Base-by-base conservation (phyloP, 2,888 invertebrate species). In the Cremastobaeus sp. region DNA sequence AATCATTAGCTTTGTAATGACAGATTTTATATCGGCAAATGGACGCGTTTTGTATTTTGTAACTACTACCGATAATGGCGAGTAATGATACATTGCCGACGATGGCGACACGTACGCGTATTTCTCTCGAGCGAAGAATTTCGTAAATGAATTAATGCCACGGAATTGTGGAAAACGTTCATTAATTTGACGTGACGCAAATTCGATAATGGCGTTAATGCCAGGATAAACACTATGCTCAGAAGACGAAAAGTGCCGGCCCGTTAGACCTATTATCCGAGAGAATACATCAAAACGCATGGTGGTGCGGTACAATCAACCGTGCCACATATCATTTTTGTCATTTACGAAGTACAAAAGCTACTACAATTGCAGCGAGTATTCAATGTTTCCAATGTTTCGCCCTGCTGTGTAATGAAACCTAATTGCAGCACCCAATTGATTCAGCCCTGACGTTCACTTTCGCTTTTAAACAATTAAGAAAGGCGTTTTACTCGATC, bases 1-100 rank as follows among this genome's bases (percentile, higher is more conserved):
- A 69, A 74, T 70, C 69, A 74, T 69, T 74, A 74, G 69, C 65
- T 65, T 60, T 57, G 65, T 74, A 74, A 74, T 74, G 74, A 69
- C 74, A 69, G 74, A 74, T 74, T 74, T 74, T 74, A 69, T 59
- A 74, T 65, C 59, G 69, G 57, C 45, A 59, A 74, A 64, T 66
- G 72, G 54, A 60, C 52, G 69, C 47, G 32, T 74, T 74, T 74
- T 57, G 69, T 52, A 37, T 74, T 74, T 74, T 74, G 74, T 52
- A 74, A 69, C 69, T 20, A 50, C 57, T 69, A 57, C 57, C 59
- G 74, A 66, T 69, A 74, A 74, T 69, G 74, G 69, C 74, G 54
- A 64, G 59, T 74, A 74, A 74, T 69, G 64, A 74, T 54, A 69
- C 45, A 37, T 18, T 71, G 64, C 34, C 11, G 50, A 39, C 30